Evolutionary conservation across 2,113 vertebrate species (phyloP).

Genomic region (Syngnathus floridae): DNA sequence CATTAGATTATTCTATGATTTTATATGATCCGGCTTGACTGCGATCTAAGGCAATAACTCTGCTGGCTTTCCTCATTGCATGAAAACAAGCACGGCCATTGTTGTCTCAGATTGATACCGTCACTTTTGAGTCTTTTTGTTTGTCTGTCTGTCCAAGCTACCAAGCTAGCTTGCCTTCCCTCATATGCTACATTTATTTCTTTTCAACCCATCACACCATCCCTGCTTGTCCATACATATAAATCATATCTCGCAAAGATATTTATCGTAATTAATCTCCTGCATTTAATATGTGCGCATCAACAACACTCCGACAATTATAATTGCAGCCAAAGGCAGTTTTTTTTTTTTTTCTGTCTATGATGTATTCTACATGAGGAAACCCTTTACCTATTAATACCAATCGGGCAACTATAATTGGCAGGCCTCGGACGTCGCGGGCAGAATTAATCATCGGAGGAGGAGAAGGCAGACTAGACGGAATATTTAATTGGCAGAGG

Average conservation of each 20-base stretch:
- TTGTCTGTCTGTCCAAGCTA: background rate
- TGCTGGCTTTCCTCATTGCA: constrained; percentile 61
- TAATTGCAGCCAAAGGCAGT: constrained; percentile 56
- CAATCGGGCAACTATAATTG: constrained; percentile 69
- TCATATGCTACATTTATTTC: background rate
- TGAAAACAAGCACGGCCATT: constrained; percentile 63
- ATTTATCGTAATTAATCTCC: background rate
- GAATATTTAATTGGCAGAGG: constrained; percentile 73
- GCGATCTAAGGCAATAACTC: constrained; percentile 60
- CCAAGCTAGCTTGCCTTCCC: too few species aligned
- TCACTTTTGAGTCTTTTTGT: background rate
- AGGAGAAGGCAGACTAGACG: constrained; percentile 54
- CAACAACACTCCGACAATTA: constrained; percentile 16
- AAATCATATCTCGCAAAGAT: background rate
- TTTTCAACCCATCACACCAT: too few species aligned
- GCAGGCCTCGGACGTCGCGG: constrained; percentile 63
- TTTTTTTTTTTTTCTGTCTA: constrained; percentile 38
- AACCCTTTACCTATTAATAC: constrained; percentile 69
- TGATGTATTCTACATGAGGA: constrained; percentile 66
- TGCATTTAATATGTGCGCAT: constrained; percentile 1
- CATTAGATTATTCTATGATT: constrained; percentile 67
- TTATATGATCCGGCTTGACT: constrained; percentile 58
- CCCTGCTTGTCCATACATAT: background rate
- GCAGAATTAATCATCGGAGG: constrained; percentile 70
- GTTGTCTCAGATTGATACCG: constrained; percentile 54